Conservation (phyloP, 2,797 vertebrate species). For the Limosa lapponica region DNA sequence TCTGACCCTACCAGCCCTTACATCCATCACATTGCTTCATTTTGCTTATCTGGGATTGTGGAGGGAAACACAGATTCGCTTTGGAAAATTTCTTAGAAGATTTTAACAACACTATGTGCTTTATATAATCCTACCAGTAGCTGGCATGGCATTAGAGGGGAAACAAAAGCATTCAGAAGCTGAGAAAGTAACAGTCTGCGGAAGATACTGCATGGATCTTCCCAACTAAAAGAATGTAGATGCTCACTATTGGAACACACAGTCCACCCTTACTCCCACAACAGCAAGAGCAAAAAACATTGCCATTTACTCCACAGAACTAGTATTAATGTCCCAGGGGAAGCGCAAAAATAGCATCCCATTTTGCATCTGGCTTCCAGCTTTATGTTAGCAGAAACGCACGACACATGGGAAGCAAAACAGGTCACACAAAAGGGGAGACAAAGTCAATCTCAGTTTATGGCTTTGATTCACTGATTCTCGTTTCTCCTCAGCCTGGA, state of each 20-base stretch:
- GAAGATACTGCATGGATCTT: not conserved
- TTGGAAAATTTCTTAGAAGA: not conserved
- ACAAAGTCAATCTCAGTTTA: not conserved
- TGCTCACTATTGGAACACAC: not conserved
- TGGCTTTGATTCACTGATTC: not conserved
- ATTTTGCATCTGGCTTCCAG: not conserved
- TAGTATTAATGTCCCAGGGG: not conserved
- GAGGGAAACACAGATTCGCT: not conserved
- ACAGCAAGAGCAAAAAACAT: not conserved
- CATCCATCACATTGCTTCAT: not conserved
- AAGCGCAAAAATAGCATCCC: slow-evolving; percentile 4
- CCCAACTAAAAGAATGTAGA: not conserved
- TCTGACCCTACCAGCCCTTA: not conserved
- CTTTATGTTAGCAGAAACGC: not conserved
- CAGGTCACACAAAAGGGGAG: not conserved
- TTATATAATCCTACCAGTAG: not conserved
- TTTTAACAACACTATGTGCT: not conserved
- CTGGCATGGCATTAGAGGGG: not conserved
- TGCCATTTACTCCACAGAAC: not conserved
- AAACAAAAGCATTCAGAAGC: not conserved
- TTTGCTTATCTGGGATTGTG: not conserved
- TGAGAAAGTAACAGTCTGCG: not conserved
- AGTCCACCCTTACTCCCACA: not conserved
- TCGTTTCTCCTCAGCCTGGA: not conserved
- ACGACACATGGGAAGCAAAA: not conserved